Percentiles rank a stretch among this genome's conserved stretches.
phyloP scores from a whole-genome alignment of 2,113 vertebrate species.

The Halcyon malimbica region DNA sequence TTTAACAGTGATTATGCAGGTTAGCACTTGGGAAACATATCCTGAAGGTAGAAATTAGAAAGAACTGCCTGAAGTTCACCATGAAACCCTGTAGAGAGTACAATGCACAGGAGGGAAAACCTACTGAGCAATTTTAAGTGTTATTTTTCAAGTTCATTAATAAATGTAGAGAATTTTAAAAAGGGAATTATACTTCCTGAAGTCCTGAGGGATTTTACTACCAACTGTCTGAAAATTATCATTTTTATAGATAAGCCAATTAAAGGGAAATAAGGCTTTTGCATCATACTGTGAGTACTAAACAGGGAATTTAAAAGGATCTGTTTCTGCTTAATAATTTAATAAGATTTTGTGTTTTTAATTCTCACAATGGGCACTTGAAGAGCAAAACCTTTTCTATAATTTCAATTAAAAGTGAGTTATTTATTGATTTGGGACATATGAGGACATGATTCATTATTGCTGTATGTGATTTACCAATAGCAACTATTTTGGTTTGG shows the following conservation, averaged over 20 bases:
- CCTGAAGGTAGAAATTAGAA: constrained; percentile 32
- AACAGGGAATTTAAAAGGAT: constrained; percentile 56
- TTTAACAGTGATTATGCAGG: constrained; percentile 34
- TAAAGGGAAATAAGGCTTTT: constrained; percentile 59
- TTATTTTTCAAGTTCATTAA: constrained; percentile 70
- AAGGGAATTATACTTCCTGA: constrained; percentile 63
- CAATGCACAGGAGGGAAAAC: constrained; percentile 30
- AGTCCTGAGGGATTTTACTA: constrained; percentile 60
- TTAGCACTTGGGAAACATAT: constrained; percentile 18
- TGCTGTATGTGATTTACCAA: neutral
- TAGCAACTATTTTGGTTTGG: neutral
- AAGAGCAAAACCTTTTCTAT: constrained; percentile 1
- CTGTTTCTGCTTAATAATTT: constrained; percentile 58
- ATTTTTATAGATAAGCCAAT: constrained; percentile 70
- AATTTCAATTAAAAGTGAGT: constrained; percentile 21
- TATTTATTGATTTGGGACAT: constrained; percentile 11
- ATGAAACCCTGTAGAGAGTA: constrained; percentile 8
- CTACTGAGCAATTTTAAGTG: constrained; percentile 24
- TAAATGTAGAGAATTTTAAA: constrained; percentile 67
- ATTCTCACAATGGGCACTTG: neutral
- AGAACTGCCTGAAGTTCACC: constrained; percentile 36
- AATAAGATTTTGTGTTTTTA: constrained; percentile 39
- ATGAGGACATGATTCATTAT: neutral
- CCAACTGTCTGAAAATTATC: constrained; percentile 68
- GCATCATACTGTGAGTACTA: constrained; percentile 44